Evolutionary conservation across 2,888 invertebrate species (phyloP).

Genomic region (Dyspetes luteomarginatus): DNA sequence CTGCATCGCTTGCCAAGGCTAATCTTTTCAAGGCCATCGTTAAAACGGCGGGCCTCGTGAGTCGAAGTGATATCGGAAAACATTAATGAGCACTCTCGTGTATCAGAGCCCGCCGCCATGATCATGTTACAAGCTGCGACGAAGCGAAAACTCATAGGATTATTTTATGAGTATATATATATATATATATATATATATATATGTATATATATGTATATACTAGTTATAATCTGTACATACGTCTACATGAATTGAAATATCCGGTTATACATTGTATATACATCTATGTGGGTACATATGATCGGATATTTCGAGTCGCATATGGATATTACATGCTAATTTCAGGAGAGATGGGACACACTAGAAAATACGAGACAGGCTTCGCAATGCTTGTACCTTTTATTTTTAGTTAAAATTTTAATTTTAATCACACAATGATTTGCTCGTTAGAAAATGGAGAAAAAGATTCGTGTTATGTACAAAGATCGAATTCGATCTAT

Average conservation of each 20-base stretch:
- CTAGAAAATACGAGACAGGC: too few relatives aligned
- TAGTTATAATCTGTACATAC: neutral
- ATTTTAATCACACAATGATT: too few relatives aligned
- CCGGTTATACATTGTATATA: slow-evolving; percentile 16
- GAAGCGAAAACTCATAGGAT: neutral
- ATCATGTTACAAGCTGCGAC: neutral
- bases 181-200: neutral
- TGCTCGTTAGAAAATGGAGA: too few relatives aligned
- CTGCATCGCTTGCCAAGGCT: slow-evolving; percentile 24
- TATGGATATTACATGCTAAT: slow-evolving; percentile 40
- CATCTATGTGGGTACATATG: slow-evolving; percentile 21
- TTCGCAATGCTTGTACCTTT: too few relatives aligned
- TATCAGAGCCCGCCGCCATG: neutral
- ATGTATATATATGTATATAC: slow-evolving; percentile 1
- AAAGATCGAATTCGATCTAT: too few relatives aligned
- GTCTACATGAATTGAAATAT: slow-evolving; percentile 31
- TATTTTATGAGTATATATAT: neutral
- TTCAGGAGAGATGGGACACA: too few relatives aligned
- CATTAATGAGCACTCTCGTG: neutral
- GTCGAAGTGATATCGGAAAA: slow-evolving; percentile 27
- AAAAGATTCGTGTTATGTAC: too few relatives aligned
- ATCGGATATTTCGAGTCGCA: slow-evolving; percentile 67
- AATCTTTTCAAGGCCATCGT: slow-evolving; percentile 37
- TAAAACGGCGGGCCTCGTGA: neutral
- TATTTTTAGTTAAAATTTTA: too few relatives aligned